phyloP scores from a whole-genome alignment of 2,113 vertebrate genomes.

The Rynchops niger region DNA sequence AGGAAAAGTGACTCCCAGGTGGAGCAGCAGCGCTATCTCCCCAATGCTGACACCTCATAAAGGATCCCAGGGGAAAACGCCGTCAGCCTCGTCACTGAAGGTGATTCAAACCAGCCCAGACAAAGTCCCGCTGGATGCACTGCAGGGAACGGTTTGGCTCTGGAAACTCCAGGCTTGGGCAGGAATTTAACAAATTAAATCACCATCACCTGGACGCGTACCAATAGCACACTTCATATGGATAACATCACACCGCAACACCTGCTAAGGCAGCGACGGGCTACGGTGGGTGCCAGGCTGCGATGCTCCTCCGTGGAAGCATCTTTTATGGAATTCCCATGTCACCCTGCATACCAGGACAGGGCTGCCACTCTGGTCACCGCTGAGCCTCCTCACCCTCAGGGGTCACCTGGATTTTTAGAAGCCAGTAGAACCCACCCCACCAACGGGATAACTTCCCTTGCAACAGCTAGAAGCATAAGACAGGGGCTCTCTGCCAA shows the following conservation, averaged over 20 bases:
- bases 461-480: not conserved
- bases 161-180: not conserved
- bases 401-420: not conserved
- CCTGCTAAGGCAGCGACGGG: not conserved
- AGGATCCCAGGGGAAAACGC: not conserved
- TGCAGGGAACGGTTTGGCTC: not conserved
- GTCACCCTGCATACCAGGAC: not conserved
- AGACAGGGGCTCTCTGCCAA: not conserved
- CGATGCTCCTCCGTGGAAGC: not conserved
- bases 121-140: not conserved
- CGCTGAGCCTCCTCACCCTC: not conserved
- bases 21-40: conserved; percentile 6
- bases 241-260: not conserved
- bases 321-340: fast-evolving
- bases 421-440: not conserved
- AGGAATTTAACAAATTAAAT: not conserved
- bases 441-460: fast-evolving
- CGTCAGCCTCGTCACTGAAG: not conserved
- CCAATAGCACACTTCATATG: not conserved
- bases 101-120: not conserved
- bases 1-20: conserved; percentile 12
- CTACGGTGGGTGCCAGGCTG: not conserved
- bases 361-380: not conserved
- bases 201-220: not conserved
- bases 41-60: conserved; percentile 6